Evolutionary conservation across 92 coral and sea anemone genomes (phyloP), one percentile per base, ranked within the genome.

Genomic region (Paragorgia papillata): DNA sequence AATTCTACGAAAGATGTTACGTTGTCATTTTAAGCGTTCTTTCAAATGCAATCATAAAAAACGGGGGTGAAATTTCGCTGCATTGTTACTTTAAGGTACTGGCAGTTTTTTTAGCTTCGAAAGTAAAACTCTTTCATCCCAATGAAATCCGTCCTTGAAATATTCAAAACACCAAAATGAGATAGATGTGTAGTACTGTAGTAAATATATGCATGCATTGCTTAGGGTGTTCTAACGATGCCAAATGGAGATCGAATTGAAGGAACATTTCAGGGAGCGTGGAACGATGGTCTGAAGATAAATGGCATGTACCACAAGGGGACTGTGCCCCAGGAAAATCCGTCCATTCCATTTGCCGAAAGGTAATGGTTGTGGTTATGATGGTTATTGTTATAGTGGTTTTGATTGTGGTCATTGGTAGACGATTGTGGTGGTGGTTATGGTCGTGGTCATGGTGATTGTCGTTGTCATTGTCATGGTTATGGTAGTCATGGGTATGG

Each of bases 241-340:
- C 86, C 99, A 0, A 88, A 87, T 53, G 99, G 99, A 19, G 99
- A 95, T 57, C 85, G 56, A 31, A 85, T 95, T 21, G 99, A 95
- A 57, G 99, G 97, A 25, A 80, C 96, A 7, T 95, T 95, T 62
- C 73, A 82, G 24, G 99, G 97, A n/a, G 87, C 79, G 41, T 95
- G 99, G 96, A 91, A 93, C 27, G 95, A 89, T 10, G 97, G 97
- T 20, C 86, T 95, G 60, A 92, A 90, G 66, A 74, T 95, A 0
- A 86, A 80, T 41, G 99, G 99, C 37, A 81, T 90, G 19, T 95
- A 86, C 87, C 81, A 50, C 82, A 95, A 95, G 63, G 79, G 70
- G 40, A 71, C 64, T 21, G 51, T 21, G 15, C 30, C 63, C 51
- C 33, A 53, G n/a, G 78, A 71, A 5, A 71, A 71, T 25, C 54